phyloP scores from a whole-genome alignment of 2,888 invertebrate genomes.

The Nasonovia ribisnigri region DNA sequence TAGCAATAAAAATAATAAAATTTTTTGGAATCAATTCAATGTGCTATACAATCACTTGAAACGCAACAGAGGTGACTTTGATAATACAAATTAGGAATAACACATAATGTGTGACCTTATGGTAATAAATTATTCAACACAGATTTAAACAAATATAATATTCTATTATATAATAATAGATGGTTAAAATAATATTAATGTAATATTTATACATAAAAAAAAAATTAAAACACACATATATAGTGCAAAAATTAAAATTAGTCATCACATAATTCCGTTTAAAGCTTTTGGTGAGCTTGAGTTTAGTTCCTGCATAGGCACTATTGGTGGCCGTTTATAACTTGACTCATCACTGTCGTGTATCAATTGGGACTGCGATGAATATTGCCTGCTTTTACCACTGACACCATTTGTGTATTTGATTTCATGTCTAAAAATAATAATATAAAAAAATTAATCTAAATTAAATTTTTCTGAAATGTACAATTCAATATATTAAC shows the following conservation, averaged over 20 bases:
- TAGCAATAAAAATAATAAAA: constrained; percentile 12
- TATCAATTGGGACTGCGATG: constrained; percentile 39
- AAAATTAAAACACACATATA: constrained; percentile 16
- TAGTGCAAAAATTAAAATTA: constrained; percentile 55
- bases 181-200: constrained; percentile 57
- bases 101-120: background rate
- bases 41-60: background rate
- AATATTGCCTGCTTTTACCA: constrained; percentile 22
- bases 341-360: constrained; percentile 30
- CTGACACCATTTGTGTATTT: constrained; percentile 49
- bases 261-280: constrained; percentile 56
- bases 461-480: background rate
- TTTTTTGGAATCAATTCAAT: background rate
- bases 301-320: constrained; percentile 53
- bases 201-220: constrained; percentile 42
- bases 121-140: background rate
- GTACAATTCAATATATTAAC: constrained; percentile 6
- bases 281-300: constrained; percentile 59
- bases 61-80: background rate
- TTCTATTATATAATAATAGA: constrained; percentile 58
- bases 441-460: background rate
- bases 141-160: constrained; percentile 46
- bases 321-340: constrained; percentile 22
- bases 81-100: background rate
- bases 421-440: constrained; percentile 39